Evolutionary conservation across 2,888 invertebrate species (phyloP), one percentile per base, ranked within the genome.

Genomic region (Salticus scenicus): DNA sequence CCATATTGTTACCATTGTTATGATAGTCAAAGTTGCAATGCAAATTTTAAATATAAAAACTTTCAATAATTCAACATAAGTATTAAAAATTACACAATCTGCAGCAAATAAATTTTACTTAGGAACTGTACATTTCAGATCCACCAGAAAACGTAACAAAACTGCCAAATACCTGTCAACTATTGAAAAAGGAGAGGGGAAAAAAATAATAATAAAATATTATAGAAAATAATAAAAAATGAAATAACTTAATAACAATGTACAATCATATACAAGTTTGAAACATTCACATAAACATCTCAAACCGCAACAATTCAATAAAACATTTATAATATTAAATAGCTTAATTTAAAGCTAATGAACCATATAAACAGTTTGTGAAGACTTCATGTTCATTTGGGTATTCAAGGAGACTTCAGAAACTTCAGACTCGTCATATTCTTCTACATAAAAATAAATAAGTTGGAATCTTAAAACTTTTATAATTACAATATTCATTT

Each of bases 321-420:
- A 83, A 77, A 77, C 57, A 83, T 83, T 27, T 73, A 10, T 28
- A 66, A 57, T 67, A 42, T 67, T 71, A 66, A 69, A 77, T 72
- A 74, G 70, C 20, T 42, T 64, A 72, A 24, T 37, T 20, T 66
- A 67, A 31, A 85, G 57, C 51, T 78, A 86, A 69, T 86, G 86
- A 64, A 86, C 86, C 86, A 86, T 86, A 41, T 86, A 86, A 27
- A 78, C 66, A 67, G 86, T 79, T 37, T 86, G 86, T 63, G 86
- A 80, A 10, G 86, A 80, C 42, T 86, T 86, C 30, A 80, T 76
- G 37, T 79, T 80, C 80, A 86, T 76, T 70, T 80, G 86, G 71
- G 74, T 41, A 71, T 75, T 86, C 37, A 86, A 27, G 31, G 79
- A 47, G 69, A 79, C 85, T 47, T 86, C 86, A 75, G 41, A 76